These are phyloP conservation scores for Antitype chi DNA, from an alignment of 2,888 invertebrate species.

Conservation along the genomic window DNA sequence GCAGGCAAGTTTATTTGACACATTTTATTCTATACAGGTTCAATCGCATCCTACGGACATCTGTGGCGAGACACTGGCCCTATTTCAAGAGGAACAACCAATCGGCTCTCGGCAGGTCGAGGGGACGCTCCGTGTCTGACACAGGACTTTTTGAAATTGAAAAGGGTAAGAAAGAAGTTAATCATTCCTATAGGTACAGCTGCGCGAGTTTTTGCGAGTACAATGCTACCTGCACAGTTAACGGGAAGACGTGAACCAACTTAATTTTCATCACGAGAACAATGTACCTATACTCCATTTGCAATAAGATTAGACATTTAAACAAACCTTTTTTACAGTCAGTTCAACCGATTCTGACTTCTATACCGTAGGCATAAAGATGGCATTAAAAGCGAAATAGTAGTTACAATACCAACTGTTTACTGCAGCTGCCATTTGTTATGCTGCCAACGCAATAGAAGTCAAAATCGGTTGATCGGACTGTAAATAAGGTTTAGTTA, in stretches of 20 bases:
- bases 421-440: too few species aligned
- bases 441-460: too few species aligned
- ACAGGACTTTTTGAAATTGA: conserved; percentile 82
- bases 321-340: too few species aligned
- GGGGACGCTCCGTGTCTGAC: conserved; percentile 85
- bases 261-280: background rate
- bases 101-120: conserved; percentile 68
- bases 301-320: too few species aligned
- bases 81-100: conserved; percentile 78
- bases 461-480: too few species aligned
- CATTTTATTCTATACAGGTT: conserved; percentile 73
- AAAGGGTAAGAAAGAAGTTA: conserved; percentile 75
- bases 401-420: too few species aligned
- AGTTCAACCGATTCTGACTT: too few species aligned
- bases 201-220: background rate
- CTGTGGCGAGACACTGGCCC: conserved; percentile 83
- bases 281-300: too few species aligned
- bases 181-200: background rate
- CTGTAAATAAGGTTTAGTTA: too few species aligned
- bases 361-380: too few species aligned
- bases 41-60: conserved; percentile 82
- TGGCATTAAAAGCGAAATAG: too few species aligned
- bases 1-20: background rate
- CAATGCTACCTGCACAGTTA: background rate
- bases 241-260: too few species aligned